A percentile compares a stretch with the other conserved stretches of the same genome.
Conservation (phyloP, 2,797 vertebrate genomes). For the Meriones psammophilus region DNA sequence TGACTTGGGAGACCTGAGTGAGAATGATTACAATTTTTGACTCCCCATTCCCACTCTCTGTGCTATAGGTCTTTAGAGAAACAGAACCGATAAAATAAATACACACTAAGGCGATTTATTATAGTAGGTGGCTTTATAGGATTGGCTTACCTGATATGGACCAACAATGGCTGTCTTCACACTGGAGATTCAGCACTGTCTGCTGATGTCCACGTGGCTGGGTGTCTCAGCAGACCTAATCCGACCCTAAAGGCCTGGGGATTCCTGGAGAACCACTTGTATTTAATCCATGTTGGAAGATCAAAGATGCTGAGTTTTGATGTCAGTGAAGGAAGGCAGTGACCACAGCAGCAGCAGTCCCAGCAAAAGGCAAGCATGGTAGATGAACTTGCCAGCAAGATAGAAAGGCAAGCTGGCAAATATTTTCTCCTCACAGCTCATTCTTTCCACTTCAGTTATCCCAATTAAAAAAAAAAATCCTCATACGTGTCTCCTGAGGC, state of each 20-base stretch:
- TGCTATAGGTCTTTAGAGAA: background rate
- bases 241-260: background rate
- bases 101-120: background rate
- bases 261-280: background rate
- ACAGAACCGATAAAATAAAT: background rate
- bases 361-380: background rate
- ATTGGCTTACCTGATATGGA: background rate
- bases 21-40: slow-evolving; percentile 1
- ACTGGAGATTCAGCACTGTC: background rate
- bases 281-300: background rate
- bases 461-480: background rate
- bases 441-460: background rate
- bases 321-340: background rate
- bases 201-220: background rate
- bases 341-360: background rate
- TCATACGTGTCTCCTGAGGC: background rate
- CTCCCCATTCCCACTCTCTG: rapidly evolving
- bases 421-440: background rate
- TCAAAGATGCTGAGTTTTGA: background rate
- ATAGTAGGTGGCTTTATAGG: background rate
- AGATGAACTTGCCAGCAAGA: background rate
- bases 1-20: background rate
- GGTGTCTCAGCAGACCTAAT: background rate
- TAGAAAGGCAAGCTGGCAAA: background rate
- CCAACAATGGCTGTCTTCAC: background rate